phyloP scores from a whole-genome alignment of 2,797 vertebrate species.

The Cephalopachus bancanus region DNA sequence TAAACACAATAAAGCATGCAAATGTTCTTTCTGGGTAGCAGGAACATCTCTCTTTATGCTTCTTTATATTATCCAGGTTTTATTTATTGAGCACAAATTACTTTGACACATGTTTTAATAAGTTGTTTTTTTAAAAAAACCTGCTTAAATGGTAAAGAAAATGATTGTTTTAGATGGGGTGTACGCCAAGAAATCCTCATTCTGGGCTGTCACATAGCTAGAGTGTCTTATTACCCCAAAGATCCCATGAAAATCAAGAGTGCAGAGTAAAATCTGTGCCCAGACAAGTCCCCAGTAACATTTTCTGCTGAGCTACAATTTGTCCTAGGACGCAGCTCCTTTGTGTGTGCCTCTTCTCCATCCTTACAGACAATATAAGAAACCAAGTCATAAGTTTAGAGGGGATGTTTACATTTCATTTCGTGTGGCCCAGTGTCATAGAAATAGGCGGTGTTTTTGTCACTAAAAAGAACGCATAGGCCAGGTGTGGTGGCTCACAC shows the following conservation, averaged over 20 bases:
- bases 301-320: neutral
- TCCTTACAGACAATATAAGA: slow-evolving; percentile 12
- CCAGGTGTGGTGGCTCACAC: neutral
- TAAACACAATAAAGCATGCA: neutral
- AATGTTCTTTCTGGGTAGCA: neutral
- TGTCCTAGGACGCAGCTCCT: neutral
- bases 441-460: neutral
- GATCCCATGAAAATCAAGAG: neutral
- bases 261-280: neutral
- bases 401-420: neutral
- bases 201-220: neutral
- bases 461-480: neutral
- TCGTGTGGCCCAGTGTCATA: neutral
- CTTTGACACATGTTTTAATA: slow-evolving; percentile 2
- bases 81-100: neutral
- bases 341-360: neutral
- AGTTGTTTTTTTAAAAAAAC: neutral
- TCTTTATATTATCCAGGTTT: neutral
- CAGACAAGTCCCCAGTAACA: neutral
- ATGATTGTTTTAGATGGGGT: neutral
- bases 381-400: neutral
- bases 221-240: neutral
- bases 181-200: neutral
- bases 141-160: neutral
- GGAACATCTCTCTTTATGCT: neutral